Evolutionary conservation across 2,888 invertebrate genomes (phyloP).

Genomic region (Eristalis pertinax): DNA sequence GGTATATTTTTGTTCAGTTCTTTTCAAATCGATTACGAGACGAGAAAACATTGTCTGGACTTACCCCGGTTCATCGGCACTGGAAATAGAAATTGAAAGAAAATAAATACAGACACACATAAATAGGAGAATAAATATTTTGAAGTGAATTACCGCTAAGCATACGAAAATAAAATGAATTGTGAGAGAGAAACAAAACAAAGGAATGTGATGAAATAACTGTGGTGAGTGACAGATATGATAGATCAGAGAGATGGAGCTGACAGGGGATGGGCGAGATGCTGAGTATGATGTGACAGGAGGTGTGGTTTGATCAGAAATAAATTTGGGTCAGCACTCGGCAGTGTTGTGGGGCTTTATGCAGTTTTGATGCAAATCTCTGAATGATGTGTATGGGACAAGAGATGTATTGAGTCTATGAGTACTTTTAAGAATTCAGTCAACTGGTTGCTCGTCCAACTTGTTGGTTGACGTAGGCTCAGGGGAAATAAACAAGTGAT

Average conservation of each 20-base stretch:
- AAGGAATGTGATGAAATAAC: neutral
- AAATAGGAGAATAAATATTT: neutral
- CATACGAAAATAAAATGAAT: neutral
- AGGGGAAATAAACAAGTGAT: no score
- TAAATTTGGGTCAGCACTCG: neutral
- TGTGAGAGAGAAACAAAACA: neutral
- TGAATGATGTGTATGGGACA: no score
- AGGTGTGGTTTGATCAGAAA: neutral
- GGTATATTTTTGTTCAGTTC: neutral
- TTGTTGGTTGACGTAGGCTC: no score
- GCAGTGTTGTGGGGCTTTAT: neutral
- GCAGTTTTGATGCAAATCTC: neutral
- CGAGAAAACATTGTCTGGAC: conserved; percentile 15
- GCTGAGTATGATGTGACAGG: neutral
- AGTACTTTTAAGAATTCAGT: no score
- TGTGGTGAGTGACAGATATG: neutral
- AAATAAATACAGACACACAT: neutral
- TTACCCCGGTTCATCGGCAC: conserved; percentile 53
- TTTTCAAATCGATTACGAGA: neutral
- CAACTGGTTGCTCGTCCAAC: no score
- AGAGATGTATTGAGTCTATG: no score
- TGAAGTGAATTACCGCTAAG: neutral
- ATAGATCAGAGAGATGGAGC: neutral
- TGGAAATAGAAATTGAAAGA: conserved; percentile 29
- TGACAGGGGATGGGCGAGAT: neutral